These are phyloP conservation scores for Cavia aperea DNA, from an alignment of 2,113 vertebrate species.

Conservation along the genomic window DNA sequence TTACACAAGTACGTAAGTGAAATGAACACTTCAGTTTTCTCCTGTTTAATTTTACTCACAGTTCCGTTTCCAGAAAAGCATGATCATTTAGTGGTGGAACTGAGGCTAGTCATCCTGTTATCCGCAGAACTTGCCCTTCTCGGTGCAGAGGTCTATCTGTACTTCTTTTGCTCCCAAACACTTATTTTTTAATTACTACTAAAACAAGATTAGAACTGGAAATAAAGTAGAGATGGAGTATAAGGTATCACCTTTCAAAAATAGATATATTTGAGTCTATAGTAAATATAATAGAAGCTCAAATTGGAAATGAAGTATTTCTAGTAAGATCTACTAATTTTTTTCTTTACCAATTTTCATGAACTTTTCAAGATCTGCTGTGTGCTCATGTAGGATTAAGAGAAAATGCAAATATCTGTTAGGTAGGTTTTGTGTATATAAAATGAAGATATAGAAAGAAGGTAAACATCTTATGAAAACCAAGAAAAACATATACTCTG, in stretches of 20 bases:
- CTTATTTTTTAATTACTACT: background rate
- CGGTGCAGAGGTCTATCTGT: too few relatives aligned
- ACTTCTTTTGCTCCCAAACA: background rate
- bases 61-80: background rate
- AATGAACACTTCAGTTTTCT: background rate
- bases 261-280: background rate
- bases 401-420: background rate
- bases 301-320: background rate
- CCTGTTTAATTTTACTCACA: background rate
- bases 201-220: background rate
- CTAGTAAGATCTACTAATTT: background rate
- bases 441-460: background rate
- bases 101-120: too few relatives aligned
- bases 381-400: background rate
- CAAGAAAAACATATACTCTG: background rate
- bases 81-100: background rate
- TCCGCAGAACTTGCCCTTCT: background rate
- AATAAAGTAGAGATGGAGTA: accelerated
- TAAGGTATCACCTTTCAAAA: background rate
- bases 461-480: background rate
- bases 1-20: too few relatives aligned
- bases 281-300: background rate
- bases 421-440: background rate
- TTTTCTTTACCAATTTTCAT: background rate
- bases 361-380: background rate